Base-by-base conservation (phyloP, 37 sponge, comb jelly and placozoan genomes). In the Haliclona indistincta region DNA sequence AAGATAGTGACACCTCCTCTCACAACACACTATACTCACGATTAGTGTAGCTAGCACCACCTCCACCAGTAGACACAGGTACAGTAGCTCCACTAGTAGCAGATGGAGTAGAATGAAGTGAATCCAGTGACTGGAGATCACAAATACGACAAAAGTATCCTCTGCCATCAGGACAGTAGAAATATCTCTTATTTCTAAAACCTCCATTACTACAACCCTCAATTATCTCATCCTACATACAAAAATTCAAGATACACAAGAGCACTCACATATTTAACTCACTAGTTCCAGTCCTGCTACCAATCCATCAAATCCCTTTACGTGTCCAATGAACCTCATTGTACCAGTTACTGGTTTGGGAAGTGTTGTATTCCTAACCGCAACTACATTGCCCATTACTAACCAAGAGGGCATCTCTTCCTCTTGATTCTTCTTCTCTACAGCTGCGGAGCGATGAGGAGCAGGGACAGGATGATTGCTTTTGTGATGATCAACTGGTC, bases 211-310 rank as follows among this genome's bases (percentile, higher is more conserved):
- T 28, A 77, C 86, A 79, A 1, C 81, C 86, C 1, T 70, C 76
- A 67, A 84, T 53, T 23, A 26, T 22, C 29, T 71, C 73, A 30
- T 85, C 87, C 91, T 90, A 63, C 7, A 23, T 47, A 15, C 15
- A 15, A 47, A 47, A 47, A 30, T 11, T 29, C 4, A 13, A 65
- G 35, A 23, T 61, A n/a, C 10, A 61, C 63, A 25, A 54, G 29
- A 71, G 2, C 2, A 3, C 54, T 51, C 10, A 38, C n/a, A 17
- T 25, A 4, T 2, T 15, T 30, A 15, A 53, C 71, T 75, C 55
- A 90, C 90, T 62, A 90, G 49, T 80, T 90, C 90, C 22, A 90
- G 71, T 64, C 90, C 90, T 39, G 86, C 90, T 32, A 81, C n/a
- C 3, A n/a, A 7, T 55, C 75, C 78, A 5, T 47, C 8, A 22